A percentile compares a stretch with the other conserved stretches of the same genome.
phyloP scores from a whole-genome alignment of 2,797 vertebrate species.

The Hemibagrus guttatus region DNA sequence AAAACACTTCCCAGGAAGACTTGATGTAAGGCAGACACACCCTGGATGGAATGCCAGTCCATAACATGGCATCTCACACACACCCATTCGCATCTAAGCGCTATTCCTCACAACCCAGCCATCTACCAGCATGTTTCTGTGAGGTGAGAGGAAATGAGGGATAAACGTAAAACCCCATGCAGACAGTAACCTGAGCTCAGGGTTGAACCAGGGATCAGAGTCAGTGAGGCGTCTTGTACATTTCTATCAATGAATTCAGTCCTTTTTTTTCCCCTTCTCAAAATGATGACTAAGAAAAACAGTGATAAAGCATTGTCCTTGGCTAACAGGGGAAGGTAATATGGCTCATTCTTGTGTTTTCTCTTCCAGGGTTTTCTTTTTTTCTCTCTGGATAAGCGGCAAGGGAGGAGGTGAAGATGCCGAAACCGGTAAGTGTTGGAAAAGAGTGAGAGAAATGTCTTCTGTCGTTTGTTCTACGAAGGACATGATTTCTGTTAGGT shows the following conservation, averaged over 20 bases:
- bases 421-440: slow-evolving; percentile 87
- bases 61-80: not conserved
- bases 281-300: not conserved
- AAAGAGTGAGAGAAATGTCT: not conserved
- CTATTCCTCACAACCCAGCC: not conserved
- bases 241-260: not conserved
- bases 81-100: not conserved
- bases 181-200: not conserved
- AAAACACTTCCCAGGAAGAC: not conserved
- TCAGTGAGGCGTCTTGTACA: not conserved
- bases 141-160: not conserved
- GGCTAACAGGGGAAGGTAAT: not conserved
- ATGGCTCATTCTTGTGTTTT: slow-evolving; percentile 26
- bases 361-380: slow-evolving; percentile 60
- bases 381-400: slow-evolving; percentile 57
- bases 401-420: slow-evolving; percentile 81
- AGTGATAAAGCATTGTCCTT: not conserved
- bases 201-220: not conserved
- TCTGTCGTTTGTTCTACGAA: not conserved
- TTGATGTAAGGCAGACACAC: not conserved
- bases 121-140: not conserved
- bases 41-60: not conserved
- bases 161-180: not conserved
- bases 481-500: not conserved
- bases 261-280: not conserved